Evolutionary conservation across 2,113 vertebrate genomes (phyloP), one percentile per base, ranked within the genome.

Genomic region (Numenius arquata): DNA sequence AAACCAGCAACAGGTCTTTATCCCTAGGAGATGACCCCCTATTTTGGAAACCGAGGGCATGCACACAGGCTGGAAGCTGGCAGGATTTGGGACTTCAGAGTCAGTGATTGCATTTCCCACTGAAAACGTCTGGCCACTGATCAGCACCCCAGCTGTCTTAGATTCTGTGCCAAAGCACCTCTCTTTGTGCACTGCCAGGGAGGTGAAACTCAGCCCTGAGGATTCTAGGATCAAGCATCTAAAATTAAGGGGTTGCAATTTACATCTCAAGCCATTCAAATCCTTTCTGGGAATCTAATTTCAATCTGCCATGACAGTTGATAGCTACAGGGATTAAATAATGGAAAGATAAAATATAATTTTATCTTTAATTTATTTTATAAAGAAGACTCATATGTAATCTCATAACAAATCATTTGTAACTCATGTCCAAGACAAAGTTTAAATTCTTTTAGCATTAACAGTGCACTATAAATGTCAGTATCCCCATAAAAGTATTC

Each of bases 91-190:
- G 4, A 68, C 40, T 50, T 66, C 2, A 15, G 19, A 56, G 16
- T 23, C 15, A 32, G 12, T 25, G 13, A 67, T 11, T 18, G 22
- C 15, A 38, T 71, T 91, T 78, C 52, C 40, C 20, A 68, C 48
- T 12, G 9, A 55, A 67, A 75, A 50, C 0, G 0, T 2, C 6
- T 16, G 27, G 27, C 27, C 23, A 17, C 29, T 16, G 16, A 48
- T 43, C 26, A 76, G 15, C 59, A 79, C 4, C 2, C 3, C 4
- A 5, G 7, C 65, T 68, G 13, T 26, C 29, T 15, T 22, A 15
- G 19, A 12, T 59, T 68, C 38, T 74, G 52, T 50, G 32, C 71
- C 63, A 79, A 56, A 90, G n/a, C 34, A 77, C 8, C 52, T 59
- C 43, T 79, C n/a, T 4, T 3, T 2, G 1, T 23, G 21, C 7